Evolutionary conservation across 2,797 vertebrate genomes (phyloP).

Genomic region (Sebastes melanostomus): DNA sequence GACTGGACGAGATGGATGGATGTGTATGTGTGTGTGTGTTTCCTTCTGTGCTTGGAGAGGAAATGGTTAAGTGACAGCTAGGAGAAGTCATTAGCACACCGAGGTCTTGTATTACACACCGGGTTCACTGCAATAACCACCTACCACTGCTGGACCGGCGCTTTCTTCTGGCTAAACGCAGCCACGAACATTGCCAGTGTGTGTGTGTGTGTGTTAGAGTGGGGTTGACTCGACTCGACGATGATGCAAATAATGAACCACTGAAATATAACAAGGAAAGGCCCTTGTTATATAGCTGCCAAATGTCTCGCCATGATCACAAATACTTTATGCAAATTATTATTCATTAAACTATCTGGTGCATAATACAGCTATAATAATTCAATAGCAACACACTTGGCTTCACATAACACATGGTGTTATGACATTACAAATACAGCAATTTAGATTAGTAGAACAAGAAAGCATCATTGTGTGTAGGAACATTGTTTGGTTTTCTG

Average conservation of each 20-base stretch:
- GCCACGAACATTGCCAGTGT: not conserved
- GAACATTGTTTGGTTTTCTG: too few relatives aligned
- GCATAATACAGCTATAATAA: not conserved
- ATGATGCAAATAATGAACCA: slow-evolving; percentile 13
- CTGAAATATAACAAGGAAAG: not conserved
- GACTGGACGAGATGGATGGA: slow-evolving; percentile 38
- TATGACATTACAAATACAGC: not conserved
- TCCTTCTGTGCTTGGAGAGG: slow-evolving; percentile 56
- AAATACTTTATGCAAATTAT: not conserved
- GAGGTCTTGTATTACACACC: slow-evolving; percentile 66
- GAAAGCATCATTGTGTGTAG: too few relatives aligned
- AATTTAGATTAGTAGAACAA: not conserved
- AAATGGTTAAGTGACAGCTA: slow-evolving; percentile 77
- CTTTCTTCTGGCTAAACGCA: not conserved
- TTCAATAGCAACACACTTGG: not conserved
- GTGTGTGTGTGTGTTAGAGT: not conserved
- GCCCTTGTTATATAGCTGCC: not conserved
- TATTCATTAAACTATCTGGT: not conserved
- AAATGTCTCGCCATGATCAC: not conserved
- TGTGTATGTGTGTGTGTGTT: slow-evolving; percentile 20
- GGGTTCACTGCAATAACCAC: slow-evolving; percentile 15
- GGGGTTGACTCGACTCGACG: not conserved
- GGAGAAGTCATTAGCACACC: slow-evolving; percentile 67
- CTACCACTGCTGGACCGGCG: not conserved
- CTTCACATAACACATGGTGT: not conserved